Percentiles rank a stretch among this genome's conserved stretches.
Conservation (phyloP, 2,113 vertebrate genomes). For the Acinonyx jubatus region DNA sequence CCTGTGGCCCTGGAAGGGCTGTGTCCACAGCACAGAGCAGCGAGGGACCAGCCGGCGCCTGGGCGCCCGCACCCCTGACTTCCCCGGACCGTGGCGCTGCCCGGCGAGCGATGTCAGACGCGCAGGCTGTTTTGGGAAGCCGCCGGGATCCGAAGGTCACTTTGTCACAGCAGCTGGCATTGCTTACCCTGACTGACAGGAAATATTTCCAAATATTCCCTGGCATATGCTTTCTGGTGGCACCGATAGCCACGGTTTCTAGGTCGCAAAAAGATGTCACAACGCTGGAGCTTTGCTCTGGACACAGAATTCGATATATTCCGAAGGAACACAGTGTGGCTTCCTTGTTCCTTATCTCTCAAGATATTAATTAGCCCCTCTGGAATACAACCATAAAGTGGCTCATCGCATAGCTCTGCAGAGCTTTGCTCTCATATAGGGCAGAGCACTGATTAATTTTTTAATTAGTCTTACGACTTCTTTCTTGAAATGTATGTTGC, state of each 20-base stretch:
- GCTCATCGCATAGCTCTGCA: background rate
- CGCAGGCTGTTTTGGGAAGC: background rate
- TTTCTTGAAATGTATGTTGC: background rate
- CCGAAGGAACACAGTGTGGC: background rate
- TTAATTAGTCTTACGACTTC: slow-evolving; percentile 14
- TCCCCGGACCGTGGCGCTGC: rapidly evolving
- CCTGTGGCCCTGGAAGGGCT: rapidly evolving
- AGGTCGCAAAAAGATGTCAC: background rate
- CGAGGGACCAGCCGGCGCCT: rapidly evolving
- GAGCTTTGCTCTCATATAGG: background rate
- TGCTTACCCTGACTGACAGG: background rate
- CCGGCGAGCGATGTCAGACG: rapidly evolving
- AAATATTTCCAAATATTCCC: background rate
- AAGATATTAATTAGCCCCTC: background rate
- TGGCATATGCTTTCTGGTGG: background rate
- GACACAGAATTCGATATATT: background rate
- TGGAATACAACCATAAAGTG: slow-evolving; percentile 24
- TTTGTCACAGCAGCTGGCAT: rapidly evolving
- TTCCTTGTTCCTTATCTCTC: background rate
- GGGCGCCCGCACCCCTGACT: rapidly evolving
- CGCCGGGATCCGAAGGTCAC: background rate
- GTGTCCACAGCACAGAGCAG: background rate
- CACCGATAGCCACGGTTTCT: background rate
- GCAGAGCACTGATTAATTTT: slow-evolving; percentile 2
- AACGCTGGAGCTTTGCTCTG: background rate